A percentile compares a stretch with the other conserved stretches of the same genome.
phyloP scores from a whole-genome alignment of 2,113 vertebrate genomes.

The Murina feae region DNA sequence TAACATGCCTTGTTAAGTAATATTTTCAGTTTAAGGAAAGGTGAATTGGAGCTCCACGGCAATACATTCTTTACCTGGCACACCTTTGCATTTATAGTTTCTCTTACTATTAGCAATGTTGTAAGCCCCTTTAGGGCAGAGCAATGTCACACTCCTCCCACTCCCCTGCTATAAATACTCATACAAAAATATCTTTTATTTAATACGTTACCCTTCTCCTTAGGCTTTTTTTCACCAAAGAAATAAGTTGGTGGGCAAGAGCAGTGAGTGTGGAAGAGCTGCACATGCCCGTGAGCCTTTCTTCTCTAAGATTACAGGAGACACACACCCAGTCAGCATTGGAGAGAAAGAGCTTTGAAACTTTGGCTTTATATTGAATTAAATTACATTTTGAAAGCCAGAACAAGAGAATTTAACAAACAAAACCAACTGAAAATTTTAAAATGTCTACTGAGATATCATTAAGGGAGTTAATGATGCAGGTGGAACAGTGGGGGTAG shows the following conservation, averaged over 20 bases:
- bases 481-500: not conserved
- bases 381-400: not conserved
- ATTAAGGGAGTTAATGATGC: not conserved
- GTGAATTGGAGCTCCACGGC: not conserved
- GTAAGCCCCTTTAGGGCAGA: not conserved
- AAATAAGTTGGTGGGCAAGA: not conserved
- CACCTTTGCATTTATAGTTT: not conserved
- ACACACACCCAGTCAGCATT: not conserved
- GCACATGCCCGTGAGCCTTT: fast-evolving
- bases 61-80: not conserved
- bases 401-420: not conserved
- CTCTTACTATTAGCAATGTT: not conserved
- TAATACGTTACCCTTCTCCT: not conserved
- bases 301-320: not conserved
- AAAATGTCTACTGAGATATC: not conserved
- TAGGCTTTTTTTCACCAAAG: not conserved
- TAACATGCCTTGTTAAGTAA: not conserved
- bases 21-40: not conserved
- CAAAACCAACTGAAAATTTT: not conserved
- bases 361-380: not conserved
- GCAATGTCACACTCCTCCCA: not conserved
- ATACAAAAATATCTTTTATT: not conserved
- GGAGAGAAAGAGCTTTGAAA: not conserved
- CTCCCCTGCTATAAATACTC: too few species aligned
- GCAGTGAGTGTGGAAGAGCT: not conserved